Percentiles rank a stretch among this genome's conserved stretches.
These are phyloP conservation scores for Pandemis cinnamomeana DNA, from an alignment of 2,888 invertebrate genomes.

Conservation along the genomic window DNA sequence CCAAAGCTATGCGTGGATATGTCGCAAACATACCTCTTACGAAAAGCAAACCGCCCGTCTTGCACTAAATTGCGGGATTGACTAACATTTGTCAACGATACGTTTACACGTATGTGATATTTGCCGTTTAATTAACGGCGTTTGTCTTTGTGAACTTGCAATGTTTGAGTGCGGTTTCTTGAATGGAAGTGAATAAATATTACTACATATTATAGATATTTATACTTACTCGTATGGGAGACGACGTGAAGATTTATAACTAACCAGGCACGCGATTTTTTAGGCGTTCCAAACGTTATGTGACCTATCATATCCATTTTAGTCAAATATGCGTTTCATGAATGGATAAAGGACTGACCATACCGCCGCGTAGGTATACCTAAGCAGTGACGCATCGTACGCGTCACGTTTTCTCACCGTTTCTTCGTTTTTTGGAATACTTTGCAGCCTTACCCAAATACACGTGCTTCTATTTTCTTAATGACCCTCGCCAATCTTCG, in stretches of 20 bases:
- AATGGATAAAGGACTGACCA: no score
- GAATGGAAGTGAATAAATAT: constrained; percentile 23
- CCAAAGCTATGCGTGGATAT: neutral
- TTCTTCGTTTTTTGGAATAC: no score
- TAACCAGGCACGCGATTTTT: neutral
- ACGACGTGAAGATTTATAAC: neutral
- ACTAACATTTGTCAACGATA: constrained; percentile 32
- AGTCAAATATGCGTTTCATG: neutral
- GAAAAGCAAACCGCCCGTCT: constrained; percentile 27
- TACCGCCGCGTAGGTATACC: no score
- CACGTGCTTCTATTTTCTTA: no score
- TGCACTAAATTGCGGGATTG: constrained; percentile 33
- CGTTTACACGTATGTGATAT: constrained; percentile 31
- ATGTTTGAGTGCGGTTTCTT: constrained; percentile 27
- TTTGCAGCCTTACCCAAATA: no score
- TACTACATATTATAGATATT: neutral
- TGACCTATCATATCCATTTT: neutral
- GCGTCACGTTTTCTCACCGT: no score
- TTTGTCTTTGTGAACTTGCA: constrained; percentile 32
- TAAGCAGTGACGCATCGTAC: no score
- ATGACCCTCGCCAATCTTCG: no score
- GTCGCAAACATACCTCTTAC: constrained; percentile 20
- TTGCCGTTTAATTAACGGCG: constrained; percentile 33
- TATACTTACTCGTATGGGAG: no score
- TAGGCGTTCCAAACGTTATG: neutral